Evolutionary conservation across 2,888 invertebrate species (phyloP).

Genomic region (Stenolophus ochropezus): DNA sequence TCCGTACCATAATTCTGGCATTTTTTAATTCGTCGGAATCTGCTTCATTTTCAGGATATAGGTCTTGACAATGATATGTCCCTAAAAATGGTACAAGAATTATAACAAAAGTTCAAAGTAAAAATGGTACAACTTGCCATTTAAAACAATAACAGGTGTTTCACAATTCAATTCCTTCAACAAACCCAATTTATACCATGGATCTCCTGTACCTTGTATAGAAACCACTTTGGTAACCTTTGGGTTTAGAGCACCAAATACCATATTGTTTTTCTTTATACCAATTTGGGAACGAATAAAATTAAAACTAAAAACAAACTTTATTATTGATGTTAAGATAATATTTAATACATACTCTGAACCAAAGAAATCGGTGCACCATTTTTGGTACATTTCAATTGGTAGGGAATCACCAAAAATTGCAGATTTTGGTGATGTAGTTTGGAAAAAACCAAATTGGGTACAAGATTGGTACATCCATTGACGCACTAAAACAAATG

Average conservation of each 20-base stretch:
- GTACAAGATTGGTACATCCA: conserved; percentile 38
- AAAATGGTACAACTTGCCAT: not conserved
- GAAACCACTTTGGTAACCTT: conserved; percentile 38
- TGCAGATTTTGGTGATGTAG: not conserved
- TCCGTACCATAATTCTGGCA: conserved; percentile 9
- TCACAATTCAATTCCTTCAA: conserved; percentile 14
- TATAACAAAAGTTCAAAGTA: not conserved
- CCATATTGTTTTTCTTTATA: not conserved
- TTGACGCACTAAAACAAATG: conserved; percentile 17
- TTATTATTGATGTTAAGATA: not conserved
- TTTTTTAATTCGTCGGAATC: conserved; percentile 4
- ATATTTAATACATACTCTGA: not conserved
- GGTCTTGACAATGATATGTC: conserved; percentile 29
- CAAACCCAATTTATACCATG: conserved; percentile 44
- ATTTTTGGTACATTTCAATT: not conserved
- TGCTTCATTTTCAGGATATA: not conserved
- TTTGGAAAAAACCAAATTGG: conserved; percentile 30
- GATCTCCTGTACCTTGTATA: conserved; percentile 50
- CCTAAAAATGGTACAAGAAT: not conserved
- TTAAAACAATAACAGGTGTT: conserved; percentile 43
- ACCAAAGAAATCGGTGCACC: conserved; percentile 36
- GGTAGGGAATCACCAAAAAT: not conserved
- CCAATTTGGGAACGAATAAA: not conserved
- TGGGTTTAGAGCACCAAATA: conserved; percentile 23
- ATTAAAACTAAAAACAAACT: not conserved